Base-by-base conservation (phyloP, 1,140 invertebrate genomes). In the Zaprionus ghesquierei region DNA sequence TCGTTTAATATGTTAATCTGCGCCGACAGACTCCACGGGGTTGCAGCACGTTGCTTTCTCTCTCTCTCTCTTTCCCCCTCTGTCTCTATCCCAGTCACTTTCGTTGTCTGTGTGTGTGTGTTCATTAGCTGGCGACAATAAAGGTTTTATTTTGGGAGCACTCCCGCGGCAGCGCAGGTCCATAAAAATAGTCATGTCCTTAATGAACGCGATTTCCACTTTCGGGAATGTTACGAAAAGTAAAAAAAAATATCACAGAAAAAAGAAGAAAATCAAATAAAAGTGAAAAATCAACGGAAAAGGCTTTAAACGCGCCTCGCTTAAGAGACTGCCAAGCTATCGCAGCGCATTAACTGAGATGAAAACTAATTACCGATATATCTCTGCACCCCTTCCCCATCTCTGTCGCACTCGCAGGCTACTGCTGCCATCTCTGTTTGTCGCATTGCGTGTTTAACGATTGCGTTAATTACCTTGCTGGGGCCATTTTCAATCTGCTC, bases 1-100 rank as follows among this genome's bases (percentile, higher is more conserved):
- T 89, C 84, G 80, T 89, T 89, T 89, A 89, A 87, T 87, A 87
- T 84, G 82, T 87, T 87, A 87, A 87, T 89, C 82, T 82, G 66
- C 69, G 76, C 65, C 50, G 63, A 63, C 56, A 68, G 51, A 15
- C 51, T 50, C 41, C 60, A 23, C 44, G 18, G 59, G 59, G 59
- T 62, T 29, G 29, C 20, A 27, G 4, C 15, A 50, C 27, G n/a
- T 35, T 63, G 4, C 12, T 25, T 62, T n/a, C 55, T 27, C 25
- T 13, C 35, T 5, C 41, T 33, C n/a, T 20, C 23, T 29, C 62
- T 46, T 9, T n/a, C 46, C 44, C 1, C 6, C 46, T 35, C 8
- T 9, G 33, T 27, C 27, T 29, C 22, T 6, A 22, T 49, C 22
- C 25, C 15, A 5, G 38, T 58, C 22, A 13, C 38, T 25, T 2